Evolutionary conservation across 2,797 vertebrate species (phyloP).

Genomic region (Gallinago stenura): DNA sequence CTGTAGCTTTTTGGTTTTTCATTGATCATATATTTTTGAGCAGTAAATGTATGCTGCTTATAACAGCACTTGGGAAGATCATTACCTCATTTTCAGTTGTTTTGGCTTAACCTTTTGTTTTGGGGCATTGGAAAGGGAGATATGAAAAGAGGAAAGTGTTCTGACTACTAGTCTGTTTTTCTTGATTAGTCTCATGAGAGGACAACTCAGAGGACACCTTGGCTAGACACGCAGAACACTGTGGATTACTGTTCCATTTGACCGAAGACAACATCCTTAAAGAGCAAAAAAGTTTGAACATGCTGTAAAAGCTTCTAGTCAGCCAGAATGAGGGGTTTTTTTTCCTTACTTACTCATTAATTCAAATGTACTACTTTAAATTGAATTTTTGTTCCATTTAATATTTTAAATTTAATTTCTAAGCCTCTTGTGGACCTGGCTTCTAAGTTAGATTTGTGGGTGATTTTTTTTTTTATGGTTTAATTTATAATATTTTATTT

Average conservation of each 20-base stretch:
- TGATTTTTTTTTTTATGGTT: not conserved
- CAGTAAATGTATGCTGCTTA: not conserved
- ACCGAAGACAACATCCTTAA: constrained; percentile 30
- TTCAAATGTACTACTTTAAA: constrained; percentile 81
- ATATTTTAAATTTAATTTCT: not conserved
- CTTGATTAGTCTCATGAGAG: constrained; percentile 73
- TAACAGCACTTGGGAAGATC: not conserved
- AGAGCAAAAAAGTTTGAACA: constrained; percentile 10
- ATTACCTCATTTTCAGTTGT: constrained; percentile 32
- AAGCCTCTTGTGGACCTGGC: not conserved
- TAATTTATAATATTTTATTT: not conserved
- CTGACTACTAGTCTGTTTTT: constrained; percentile 35
- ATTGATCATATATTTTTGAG: not conserved
- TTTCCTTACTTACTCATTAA: constrained; percentile 73
- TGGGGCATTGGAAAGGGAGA: constrained; percentile 20
- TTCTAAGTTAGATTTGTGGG: constrained; percentile 51
- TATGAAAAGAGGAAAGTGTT: constrained; percentile 14
- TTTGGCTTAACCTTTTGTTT: constrained; percentile 50
- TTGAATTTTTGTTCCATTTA: constrained; percentile 65
- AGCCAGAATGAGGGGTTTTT: constrained; percentile 70
- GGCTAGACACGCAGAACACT: constrained; percentile 56
- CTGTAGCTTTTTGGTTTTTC: not conserved
- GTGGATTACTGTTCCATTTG: constrained; percentile 44
- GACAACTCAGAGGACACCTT: constrained; percentile 55
- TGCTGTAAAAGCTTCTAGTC: constrained; percentile 80